phyloP scores from a whole-genome alignment of 2,888 invertebrate genomes.

The Tryphoninae sp. region DNA sequence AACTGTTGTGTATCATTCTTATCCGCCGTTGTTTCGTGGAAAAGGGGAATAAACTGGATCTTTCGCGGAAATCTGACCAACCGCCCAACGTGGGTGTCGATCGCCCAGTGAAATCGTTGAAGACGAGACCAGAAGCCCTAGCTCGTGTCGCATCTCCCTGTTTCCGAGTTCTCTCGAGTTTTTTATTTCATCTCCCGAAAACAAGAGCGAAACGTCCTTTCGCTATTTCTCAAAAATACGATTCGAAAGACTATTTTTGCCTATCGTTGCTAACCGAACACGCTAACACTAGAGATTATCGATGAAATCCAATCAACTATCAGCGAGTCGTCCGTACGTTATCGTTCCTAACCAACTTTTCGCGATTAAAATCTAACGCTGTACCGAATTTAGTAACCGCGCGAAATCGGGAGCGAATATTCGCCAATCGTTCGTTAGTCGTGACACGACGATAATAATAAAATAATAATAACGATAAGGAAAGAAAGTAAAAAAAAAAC shows the following conservation, averaged over 20 bases:
- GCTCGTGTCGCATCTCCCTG: not conserved
- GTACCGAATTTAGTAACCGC: not conserved
- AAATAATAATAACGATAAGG: not conserved
- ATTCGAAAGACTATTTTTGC: not conserved
- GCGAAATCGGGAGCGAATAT: conserved; percentile 17
- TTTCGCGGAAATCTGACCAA: conserved; percentile 24
- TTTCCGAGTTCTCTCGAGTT: conserved; percentile 39
- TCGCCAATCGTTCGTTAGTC: not conserved
- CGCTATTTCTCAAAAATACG: not conserved
- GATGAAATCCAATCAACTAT: conserved; percentile 23
- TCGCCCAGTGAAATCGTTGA: not conserved
- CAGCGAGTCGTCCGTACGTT: not conserved
- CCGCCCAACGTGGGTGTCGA: conserved; percentile 15
- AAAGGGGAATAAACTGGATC: not conserved
- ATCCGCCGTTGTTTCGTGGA: conserved; percentile 17
- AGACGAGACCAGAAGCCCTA: not conserved
- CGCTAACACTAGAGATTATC: not conserved
- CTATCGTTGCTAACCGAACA: not conserved
- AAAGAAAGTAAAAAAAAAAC: not conserved
- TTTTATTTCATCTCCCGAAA: not conserved
- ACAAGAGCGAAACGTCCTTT: conserved; percentile 11
- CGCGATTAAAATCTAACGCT: conserved; percentile 7
- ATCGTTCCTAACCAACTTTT: conserved; percentile 7
- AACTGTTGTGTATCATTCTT: conserved; percentile 15
- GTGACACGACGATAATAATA: not conserved